Conservation (phyloP, 2,888 invertebrate genomes). For the Apotomis capreana region DNA sequence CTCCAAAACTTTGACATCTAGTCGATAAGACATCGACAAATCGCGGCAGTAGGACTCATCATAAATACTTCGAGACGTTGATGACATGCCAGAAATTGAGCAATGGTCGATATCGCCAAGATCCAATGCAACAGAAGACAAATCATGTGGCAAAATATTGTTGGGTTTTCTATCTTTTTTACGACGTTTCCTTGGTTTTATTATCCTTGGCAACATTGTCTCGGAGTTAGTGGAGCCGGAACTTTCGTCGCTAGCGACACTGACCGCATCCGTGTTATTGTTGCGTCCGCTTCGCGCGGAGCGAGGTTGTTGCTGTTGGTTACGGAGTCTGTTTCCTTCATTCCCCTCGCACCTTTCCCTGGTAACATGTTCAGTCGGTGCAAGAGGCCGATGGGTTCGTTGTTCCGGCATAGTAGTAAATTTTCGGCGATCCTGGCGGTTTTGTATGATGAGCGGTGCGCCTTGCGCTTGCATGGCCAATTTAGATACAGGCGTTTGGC, state of each 20-base stretch:
- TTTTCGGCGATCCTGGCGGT: slow-evolving; percentile 84
- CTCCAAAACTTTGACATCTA: slow-evolving; percentile 75
- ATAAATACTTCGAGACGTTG: slow-evolving; percentile 68
- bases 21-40: slow-evolving; percentile 77
- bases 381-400: slow-evolving; percentile 68
- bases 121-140: slow-evolving; percentile 69
- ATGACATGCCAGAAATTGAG: slow-evolving; percentile 67
- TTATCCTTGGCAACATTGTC: slow-evolving; percentile 92
- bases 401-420: slow-evolving; percentile 71
- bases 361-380: slow-evolving; percentile 62
- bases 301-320: slow-evolving; percentile 75
- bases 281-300: slow-evolving; percentile 71
- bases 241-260: slow-evolving; percentile 91
- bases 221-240: slow-evolving; percentile 86
- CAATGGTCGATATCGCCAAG: slow-evolving; percentile 77
- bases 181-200: slow-evolving; percentile 93
- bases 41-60: slow-evolving; percentile 79
- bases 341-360: slow-evolving; percentile 70
- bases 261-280: slow-evolving; percentile 86
- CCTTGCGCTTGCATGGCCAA: slow-evolving; percentile 93
- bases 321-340: slow-evolving; percentile 72
- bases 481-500: slow-evolving; percentile 86
- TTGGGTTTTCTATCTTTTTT: slow-evolving; percentile 94
- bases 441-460: slow-evolving; percentile 90
- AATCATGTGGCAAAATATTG: slow-evolving; percentile 77